phyloP scores from a whole-genome alignment of 2,113 vertebrate species.

The Dromaius novaehollandiae region DNA sequence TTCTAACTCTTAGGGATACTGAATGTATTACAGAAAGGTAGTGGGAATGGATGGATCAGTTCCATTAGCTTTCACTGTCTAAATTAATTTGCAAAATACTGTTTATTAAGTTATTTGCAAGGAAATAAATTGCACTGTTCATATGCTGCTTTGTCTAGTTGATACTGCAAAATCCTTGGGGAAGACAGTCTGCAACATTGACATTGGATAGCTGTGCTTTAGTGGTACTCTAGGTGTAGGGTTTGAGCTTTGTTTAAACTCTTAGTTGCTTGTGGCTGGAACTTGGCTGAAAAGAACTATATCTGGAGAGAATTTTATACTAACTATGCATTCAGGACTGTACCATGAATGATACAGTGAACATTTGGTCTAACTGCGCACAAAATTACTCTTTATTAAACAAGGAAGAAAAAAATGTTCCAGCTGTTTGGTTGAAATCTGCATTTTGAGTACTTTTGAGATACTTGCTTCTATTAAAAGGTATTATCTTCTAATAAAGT shows the following conservation, averaged over 20 bases:
- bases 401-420: not conserved
- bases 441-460: not conserved
- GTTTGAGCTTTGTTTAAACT: not conserved
- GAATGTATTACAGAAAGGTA: not conserved
- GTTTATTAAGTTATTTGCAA: not conserved
- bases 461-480: not conserved
- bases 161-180: not conserved
- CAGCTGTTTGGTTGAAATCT: not conserved
- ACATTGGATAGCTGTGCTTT: no score
- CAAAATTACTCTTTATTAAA: not conserved
- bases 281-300: not conserved
- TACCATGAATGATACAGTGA: not conserved
- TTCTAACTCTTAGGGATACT: not conserved
- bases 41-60: not conserved
- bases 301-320: not conserved
- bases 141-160: not conserved
- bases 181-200: not conserved
- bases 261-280: not conserved
- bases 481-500: not conserved
- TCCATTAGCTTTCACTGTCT: not conserved
- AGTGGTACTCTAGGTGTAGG: not conserved
- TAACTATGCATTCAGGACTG: not conserved
- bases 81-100: not conserved
- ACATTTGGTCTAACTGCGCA: not conserved
- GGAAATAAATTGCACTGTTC: not conserved